phyloP scores from a whole-genome alignment of 1,140 invertebrate genomes.

The Drosophila guanche region DNA sequence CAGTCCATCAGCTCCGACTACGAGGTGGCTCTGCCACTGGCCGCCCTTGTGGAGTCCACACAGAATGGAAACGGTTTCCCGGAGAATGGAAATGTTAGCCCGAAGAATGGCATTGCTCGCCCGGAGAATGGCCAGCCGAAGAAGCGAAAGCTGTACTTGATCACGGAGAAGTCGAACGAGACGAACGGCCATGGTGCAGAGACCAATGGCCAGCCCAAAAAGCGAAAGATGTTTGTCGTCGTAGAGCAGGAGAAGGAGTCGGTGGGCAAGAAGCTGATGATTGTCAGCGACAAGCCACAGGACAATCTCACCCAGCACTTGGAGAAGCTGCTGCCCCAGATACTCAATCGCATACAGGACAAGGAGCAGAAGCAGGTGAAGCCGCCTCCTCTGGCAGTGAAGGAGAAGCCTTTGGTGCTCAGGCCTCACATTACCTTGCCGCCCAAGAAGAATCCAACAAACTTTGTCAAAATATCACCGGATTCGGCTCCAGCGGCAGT shows the following conservation, averaged over 20 bases:
- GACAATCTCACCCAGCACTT: slow-evolving; percentile 69
- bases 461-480: slow-evolving; percentile 53
- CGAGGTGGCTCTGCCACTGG: slow-evolving; percentile 53
- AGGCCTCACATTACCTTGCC: slow-evolving; percentile 72
- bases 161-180: slow-evolving; percentile 69
- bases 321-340: slow-evolving; percentile 75
- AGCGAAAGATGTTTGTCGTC: slow-evolving; percentile 78
- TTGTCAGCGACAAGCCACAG: slow-evolving; percentile 70
- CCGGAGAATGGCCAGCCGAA: slow-evolving; percentile 37
- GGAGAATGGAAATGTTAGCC: slow-evolving; percentile 44
- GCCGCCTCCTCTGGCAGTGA: slow-evolving; percentile 12
- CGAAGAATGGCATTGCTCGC: slow-evolving; percentile 30
- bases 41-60: slow-evolving; percentile 31
- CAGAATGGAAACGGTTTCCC: slow-evolving; percentile 4
- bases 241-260: slow-evolving; percentile 73
- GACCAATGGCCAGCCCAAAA: slow-evolving; percentile 50
- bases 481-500: slow-evolving; percentile 1
- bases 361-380: slow-evolving; percentile 53
- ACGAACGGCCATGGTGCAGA: slow-evolving; percentile 26
- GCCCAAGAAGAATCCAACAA: slow-evolving; percentile 79
- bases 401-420: slow-evolving; percentile 9
- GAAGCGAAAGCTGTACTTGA: slow-evolving; percentile 74
- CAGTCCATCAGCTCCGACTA: slow-evolving; percentile 68
- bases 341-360: slow-evolving; percentile 70
- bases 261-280: slow-evolving; percentile 65